phyloP scores from a whole-genome alignment of 2,797 vertebrate genomes.

The Holocentrus rufus region DNA sequence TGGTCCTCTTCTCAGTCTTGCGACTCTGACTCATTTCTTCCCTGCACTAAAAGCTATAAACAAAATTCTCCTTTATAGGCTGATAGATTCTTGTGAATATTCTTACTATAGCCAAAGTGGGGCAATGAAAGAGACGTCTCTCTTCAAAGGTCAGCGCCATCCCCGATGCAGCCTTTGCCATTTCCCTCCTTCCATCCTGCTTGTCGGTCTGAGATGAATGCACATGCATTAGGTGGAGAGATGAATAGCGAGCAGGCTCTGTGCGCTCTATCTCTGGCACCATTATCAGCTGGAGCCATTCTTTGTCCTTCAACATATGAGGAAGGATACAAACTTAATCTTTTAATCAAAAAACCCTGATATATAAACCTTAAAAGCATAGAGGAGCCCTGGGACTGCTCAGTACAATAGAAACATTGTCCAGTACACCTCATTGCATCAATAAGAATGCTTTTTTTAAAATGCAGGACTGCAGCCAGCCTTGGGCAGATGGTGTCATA shows the following conservation, averaged over 20 bases:
- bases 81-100: slow-evolving; percentile 4
- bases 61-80: slow-evolving; percentile 2
- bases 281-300: slow-evolving; percentile 19
- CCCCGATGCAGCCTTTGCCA: slow-evolving; percentile 41
- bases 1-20: neutral
- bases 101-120: slow-evolving; percentile 15
- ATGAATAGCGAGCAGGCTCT: neutral
- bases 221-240: slow-evolving; percentile 15
- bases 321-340: neutral
- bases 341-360: neutral
- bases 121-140: slow-evolving; percentile 35
- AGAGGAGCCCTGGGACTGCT: neutral
- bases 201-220: slow-evolving; percentile 38
- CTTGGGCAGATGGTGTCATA: slow-evolving; percentile 17
- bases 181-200: slow-evolving; percentile 24
- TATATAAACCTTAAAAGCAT: neutral
- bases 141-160: slow-evolving; percentile 53
- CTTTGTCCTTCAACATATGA: slow-evolving; percentile 6
- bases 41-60: slow-evolving; percentile 8
- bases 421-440: neutral
- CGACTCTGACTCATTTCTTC: neutral
- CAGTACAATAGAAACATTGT: neutral
- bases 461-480: neutral
- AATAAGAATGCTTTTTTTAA: neutral
- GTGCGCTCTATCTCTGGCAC: neutral